A percentile compares a stretch with the other conserved stretches of the same genome.
Evolutionary conservation across 2,113 vertebrate species (phyloP).

Genomic region (Helogale parvula): DNA sequence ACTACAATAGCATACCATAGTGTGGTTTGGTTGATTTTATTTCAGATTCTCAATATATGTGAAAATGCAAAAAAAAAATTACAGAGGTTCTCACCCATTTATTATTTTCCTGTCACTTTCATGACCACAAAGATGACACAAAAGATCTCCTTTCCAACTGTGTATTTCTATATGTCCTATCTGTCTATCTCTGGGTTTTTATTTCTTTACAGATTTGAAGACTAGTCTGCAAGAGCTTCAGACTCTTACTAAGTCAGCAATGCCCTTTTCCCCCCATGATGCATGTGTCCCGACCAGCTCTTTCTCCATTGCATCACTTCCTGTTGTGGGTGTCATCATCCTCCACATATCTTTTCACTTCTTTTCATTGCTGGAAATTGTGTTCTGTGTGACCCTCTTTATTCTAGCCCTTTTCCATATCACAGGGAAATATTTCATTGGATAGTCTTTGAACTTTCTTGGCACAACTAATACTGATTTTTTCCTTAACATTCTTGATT

Average conservation of each 20-base stretch:
- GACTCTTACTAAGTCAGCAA: neutral
- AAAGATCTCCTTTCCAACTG: neutral
- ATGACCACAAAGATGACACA: neutral
- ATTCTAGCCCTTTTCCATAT: neutral
- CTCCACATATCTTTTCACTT: too few species aligned
- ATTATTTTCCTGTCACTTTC: neutral
- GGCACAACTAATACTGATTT: neutral
- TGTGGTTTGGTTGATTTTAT: slow-evolving; percentile 13
- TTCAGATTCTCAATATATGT: neutral
- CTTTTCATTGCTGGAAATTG: too few species aligned
- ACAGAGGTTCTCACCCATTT: neutral
- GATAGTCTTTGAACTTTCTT: neutral
- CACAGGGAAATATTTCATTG: neutral
- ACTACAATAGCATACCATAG: neutral
- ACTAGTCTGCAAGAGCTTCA: neutral
- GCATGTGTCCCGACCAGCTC: neutral
- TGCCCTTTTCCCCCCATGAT: neutral
- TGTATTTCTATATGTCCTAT: neutral
- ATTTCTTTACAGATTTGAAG: neutral
- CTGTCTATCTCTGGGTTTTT: neutral
- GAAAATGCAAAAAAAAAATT: neutral
- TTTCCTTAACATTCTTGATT: neutral
- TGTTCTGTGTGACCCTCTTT: neutral
- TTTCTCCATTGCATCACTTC: neutral
- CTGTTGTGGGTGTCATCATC: neutral